Evolutionary conservation across 2,113 vertebrate species (phyloP).

Genomic region (Speoplatyrhinus poulsoni): DNA sequence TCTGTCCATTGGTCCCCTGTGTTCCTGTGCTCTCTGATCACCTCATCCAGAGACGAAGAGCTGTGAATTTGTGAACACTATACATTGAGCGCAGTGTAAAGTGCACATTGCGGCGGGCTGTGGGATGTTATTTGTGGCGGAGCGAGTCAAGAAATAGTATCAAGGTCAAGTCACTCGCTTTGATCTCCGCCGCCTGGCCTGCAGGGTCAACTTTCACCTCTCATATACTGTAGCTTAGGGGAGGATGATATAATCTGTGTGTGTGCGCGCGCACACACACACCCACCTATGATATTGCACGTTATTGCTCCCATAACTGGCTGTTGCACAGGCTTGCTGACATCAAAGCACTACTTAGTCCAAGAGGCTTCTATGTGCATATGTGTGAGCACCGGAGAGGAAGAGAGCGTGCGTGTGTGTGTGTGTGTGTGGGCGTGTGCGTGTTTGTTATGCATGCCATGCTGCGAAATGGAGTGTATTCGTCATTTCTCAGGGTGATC

Average conservation of each 20-base stretch:
- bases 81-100: no score
- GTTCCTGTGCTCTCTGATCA: conserved; percentile 54
- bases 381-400: conserved; percentile 5
- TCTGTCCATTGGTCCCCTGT: conserved; percentile 48
- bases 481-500: conserved; percentile 53
- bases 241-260: conserved; percentile 12
- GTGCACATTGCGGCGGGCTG: background rate
- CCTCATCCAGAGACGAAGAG: conserved; percentile 29
- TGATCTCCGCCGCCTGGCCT: conserved; percentile 21
- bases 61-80: conserved; percentile 4
- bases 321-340: background rate
- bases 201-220: conserved; percentile 14
- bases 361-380: conserved; percentile 5
- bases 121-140: conserved; percentile 2
- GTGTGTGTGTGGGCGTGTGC: conserved; percentile 7
- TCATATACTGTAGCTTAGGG: conserved; percentile 13
- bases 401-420: conserved; percentile 6
- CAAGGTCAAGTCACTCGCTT: conserved; percentile 45
- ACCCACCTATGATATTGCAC: background rate
- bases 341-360: conserved; percentile 8
- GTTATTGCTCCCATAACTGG: background rate
- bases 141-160: conserved; percentile 24
- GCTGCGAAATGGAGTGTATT: conserved; percentile 20
- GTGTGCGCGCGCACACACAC: background rate
- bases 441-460: conserved; percentile 12